These are phyloP conservation scores for Brachyhypopomus gauderio DNA, from an alignment of 2,113 vertebrate genomes.

Conservation along the genomic window DNA sequence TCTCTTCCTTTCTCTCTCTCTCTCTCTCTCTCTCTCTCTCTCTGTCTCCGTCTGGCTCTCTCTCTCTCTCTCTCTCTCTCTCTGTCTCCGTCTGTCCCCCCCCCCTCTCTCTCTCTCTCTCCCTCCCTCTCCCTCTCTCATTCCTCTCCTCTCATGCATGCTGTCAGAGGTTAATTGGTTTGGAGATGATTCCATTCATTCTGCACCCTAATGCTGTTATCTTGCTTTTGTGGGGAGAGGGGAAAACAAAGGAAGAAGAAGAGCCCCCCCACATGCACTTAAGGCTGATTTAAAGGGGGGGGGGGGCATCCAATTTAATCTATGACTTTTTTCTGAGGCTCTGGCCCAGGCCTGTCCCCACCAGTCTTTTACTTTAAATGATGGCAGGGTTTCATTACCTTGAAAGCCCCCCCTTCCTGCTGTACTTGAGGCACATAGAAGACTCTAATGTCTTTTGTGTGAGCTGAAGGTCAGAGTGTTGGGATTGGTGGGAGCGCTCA, in stretches of 20 bases:
- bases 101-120: slow-evolving; percentile 4
- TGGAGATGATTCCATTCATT: slow-evolving; percentile 86
- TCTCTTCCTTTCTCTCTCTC: slow-evolving; percentile 19
- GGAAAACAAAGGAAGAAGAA: slow-evolving; percentile 65
- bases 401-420: slow-evolving; percentile 72
- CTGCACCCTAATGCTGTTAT: slow-evolving; percentile 83
- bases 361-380: slow-evolving; percentile 81
- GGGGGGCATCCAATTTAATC: slow-evolving; percentile 76
- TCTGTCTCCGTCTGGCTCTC: slow-evolving; percentile 15
- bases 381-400: slow-evolving; percentile 84
- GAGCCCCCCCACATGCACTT: slow-evolving; percentile 75
- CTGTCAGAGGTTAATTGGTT: slow-evolving; percentile 86
- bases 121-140: too few relatives aligned
- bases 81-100: too few relatives aligned
- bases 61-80: too few relatives aligned
- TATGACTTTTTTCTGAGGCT: slow-evolving; percentile 60
- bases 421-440: slow-evolving; percentile 74
- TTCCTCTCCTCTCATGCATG: slow-evolving; percentile 78
- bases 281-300: slow-evolving; percentile 77
- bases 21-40: slow-evolving; percentile 31
- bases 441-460: slow-evolving; percentile 81
- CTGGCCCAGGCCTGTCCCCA: slow-evolving; percentile 72
- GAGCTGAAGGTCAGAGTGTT: slow-evolving; percentile 82
- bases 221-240: slow-evolving; percentile 72
- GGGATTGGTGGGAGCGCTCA: slow-evolving; percentile 74